phyloP scores from a whole-genome alignment of 1,140 invertebrate genomes.

The Euura saliciscinereae region DNA sequence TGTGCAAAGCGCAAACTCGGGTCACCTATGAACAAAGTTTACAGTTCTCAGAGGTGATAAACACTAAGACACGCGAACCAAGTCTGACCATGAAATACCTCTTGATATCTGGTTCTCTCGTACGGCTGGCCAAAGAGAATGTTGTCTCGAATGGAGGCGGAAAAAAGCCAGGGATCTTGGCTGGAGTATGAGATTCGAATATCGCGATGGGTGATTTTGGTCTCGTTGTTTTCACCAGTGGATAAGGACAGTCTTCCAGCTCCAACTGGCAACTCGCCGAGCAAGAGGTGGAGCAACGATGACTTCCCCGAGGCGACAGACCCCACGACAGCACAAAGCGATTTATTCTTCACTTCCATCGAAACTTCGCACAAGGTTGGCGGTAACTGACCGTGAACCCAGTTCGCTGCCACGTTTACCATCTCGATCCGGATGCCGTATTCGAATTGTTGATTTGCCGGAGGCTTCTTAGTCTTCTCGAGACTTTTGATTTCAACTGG shows the following conservation, averaged over 20 bases:
- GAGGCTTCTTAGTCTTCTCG: neutral
- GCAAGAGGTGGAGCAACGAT: constrained; percentile 74
- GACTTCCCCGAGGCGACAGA: constrained; percentile 82
- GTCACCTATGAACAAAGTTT: constrained; percentile 60
- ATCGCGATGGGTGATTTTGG: constrained; percentile 45
- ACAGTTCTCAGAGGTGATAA: constrained; percentile 20
- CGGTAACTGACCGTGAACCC: constrained; percentile 45
- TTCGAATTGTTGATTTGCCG: neutral
- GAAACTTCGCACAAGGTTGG: constrained; percentile 66
- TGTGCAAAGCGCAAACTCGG: constrained; percentile 69
- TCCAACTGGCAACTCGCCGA: constrained; percentile 72
- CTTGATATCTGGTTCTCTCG: constrained; percentile 70
- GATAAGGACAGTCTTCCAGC: constrained; percentile 62
- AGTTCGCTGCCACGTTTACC: constrained; percentile 49
- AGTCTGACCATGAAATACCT: constrained; percentile 55
- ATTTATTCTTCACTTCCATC: constrained; percentile 67
- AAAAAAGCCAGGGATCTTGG: constrained; percentile 81
- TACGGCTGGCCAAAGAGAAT: constrained; percentile 80
- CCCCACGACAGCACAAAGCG: constrained; percentile 77
- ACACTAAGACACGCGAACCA: constrained; percentile 34
- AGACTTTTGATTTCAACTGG: neutral
- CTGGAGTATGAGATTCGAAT: constrained; percentile 74
- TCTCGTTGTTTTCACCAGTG: neutral
- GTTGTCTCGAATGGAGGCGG: constrained; percentile 74
- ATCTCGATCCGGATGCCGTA: neutral